Percentiles rank a stretch among this genome's conserved stretches.
These are phyloP conservation scores for Cryptus armator DNA, from an alignment of 2,888 invertebrate species.

Conservation along the genomic window DNA sequence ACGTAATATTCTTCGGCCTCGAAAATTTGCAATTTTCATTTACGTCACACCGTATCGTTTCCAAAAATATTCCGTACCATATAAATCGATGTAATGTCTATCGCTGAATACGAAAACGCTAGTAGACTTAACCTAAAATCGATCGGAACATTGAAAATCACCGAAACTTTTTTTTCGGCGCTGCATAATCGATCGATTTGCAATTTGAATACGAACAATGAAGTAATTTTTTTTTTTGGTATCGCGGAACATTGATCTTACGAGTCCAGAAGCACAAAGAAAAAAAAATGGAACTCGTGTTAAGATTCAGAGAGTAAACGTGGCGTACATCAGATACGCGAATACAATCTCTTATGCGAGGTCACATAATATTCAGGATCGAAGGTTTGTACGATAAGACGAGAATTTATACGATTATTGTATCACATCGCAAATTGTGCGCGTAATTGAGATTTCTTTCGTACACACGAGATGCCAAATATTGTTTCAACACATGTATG, in stretches of 20 bases:
- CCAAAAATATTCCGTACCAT: too few relatives aligned
- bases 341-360: not conserved
- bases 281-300: not conserved
- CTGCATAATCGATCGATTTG: too few relatives aligned
- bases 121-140: too few relatives aligned
- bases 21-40: not conserved
- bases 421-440: not conserved
- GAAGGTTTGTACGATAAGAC: slow-evolving; percentile 13
- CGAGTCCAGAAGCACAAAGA: not conserved
- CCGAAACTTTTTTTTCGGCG: too few relatives aligned
- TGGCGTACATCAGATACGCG: slow-evolving; percentile 75
- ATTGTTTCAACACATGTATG: not conserved
- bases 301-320: slow-evolving; percentile 34
- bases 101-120: too few relatives aligned
- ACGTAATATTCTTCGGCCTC: not conserved
- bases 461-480: not conserved
- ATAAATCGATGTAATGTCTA: too few relatives aligned
- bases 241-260: not conserved
- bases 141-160: too few relatives aligned
- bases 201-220: too few relatives aligned
- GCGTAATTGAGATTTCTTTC: not conserved
- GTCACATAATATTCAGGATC: slow-evolving; percentile 10
- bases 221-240: too few relatives aligned
- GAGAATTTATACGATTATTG: slow-evolving; percentile 24
- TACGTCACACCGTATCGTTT: too few relatives aligned